phyloP scores from a whole-genome alignment of 2,113 vertebrate species.

The Semnornis frantzii region DNA sequence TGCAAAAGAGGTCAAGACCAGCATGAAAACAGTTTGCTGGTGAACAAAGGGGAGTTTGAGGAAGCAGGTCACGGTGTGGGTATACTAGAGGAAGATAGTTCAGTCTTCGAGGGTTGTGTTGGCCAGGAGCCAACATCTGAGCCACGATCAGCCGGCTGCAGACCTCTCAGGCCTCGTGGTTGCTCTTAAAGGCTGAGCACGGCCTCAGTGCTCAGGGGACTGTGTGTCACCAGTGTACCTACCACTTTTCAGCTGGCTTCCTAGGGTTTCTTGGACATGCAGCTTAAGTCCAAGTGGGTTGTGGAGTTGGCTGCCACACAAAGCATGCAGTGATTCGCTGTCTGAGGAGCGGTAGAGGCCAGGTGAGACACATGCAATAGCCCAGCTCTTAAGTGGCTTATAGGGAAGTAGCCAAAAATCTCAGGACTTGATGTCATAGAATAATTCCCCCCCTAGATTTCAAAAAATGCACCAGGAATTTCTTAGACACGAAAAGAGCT shows the following conservation, averaged over 20 bases:
- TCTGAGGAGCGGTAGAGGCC: background rate
- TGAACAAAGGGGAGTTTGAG: background rate
- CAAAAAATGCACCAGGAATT: background rate
- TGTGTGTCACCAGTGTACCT: background rate
- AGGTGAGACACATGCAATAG: background rate
- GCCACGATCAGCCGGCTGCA: background rate
- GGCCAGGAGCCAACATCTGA: background rate
- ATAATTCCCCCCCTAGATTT: background rate
- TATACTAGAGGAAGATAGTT: background rate
- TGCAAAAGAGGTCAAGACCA: background rate
- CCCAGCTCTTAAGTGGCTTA: background rate
- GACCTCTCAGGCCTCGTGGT: background rate
- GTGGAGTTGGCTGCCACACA: rapidly evolving
- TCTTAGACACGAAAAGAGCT: background rate
- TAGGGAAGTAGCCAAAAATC: background rate
- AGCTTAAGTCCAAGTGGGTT: rapidly evolving
- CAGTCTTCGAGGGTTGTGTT: background rate
- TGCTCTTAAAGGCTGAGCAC: background rate
- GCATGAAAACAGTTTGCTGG: background rate
- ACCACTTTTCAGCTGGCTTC: background rate
- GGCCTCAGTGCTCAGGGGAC: background rate
- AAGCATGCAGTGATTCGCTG: rapidly evolving
- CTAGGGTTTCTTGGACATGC: background rate
- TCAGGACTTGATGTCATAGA: background rate
- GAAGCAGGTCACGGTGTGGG: rapidly evolving